phyloP scores from a whole-genome alignment of 64 coral and sea anemone species.

The Trachythela sp. region DNA sequence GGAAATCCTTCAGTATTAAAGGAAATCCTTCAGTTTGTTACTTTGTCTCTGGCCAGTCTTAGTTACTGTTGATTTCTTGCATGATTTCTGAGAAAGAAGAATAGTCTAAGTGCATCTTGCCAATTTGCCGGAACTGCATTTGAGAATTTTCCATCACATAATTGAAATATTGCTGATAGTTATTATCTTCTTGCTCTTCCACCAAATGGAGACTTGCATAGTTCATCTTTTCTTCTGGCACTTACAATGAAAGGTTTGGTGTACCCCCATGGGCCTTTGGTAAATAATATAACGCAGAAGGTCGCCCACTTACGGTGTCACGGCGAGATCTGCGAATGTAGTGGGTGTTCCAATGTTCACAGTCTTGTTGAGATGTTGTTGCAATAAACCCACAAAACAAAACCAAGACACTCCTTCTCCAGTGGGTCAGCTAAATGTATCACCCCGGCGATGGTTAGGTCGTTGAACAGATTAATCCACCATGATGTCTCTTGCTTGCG shows the following conservation, averaged over 20 bases:
- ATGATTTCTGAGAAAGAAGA: background rate
- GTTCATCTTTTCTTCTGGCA: background rate
- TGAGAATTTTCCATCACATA: conserved; percentile 16
- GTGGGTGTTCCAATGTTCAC: conserved; percentile 11
- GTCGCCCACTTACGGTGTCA: conserved; percentile 16
- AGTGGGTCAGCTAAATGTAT: background rate
- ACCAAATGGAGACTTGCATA: conserved; percentile 5
- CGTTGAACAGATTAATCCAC: conserved; percentile 1
- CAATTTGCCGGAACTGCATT: background rate
- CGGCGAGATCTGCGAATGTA: background rate
- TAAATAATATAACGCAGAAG: conserved; percentile 12
- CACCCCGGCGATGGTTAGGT: background rate
- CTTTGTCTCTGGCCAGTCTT: background rate
- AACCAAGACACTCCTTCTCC: conserved; percentile 13
- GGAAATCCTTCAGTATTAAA: too few species aligned
- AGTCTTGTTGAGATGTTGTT: background rate
- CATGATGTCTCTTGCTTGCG: background rate
- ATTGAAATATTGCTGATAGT: conserved; percentile 16
- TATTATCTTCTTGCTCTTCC: background rate
- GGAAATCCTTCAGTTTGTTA: too few species aligned
- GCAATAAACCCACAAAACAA: background rate
- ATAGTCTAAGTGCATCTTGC: conserved; percentile 22
- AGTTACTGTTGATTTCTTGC: background rate
- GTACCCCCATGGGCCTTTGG: too few species aligned
- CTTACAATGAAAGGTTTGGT: background rate